A percentile compares a stretch with the other conserved stretches of the same genome.
Evolutionary conservation across 2,797 vertebrate genomes (phyloP).

Genomic region (Manis javanica): DNA sequence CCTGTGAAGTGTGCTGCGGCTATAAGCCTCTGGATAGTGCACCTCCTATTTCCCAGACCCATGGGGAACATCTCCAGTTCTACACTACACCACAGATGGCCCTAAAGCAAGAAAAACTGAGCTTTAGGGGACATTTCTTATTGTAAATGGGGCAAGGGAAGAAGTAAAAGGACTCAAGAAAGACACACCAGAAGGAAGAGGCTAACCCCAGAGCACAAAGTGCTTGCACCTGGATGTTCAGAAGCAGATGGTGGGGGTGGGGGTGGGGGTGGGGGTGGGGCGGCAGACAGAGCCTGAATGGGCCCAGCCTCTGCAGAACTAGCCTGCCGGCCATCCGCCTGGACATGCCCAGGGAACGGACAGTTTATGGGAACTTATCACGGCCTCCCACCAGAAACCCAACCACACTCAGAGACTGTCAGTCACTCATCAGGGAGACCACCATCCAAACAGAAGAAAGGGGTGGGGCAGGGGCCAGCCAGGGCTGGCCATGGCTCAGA

Average conservation of each 20-base stretch:
- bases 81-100: neutral
- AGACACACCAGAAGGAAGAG: conserved; percentile 19
- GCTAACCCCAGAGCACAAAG: neutral
- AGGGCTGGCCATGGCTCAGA: conserved; percentile 80
- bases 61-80: neutral
- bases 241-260: neutral
- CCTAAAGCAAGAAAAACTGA: conserved; percentile 4
- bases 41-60: neutral
- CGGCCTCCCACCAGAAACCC: conserved; percentile 77
- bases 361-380: conserved; percentile 74
- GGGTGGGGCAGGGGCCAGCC: conserved; percentile 67
- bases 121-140: neutral
- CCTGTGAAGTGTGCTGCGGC: neutral
- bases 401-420: conserved; percentile 81
- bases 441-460: conserved; percentile 80
- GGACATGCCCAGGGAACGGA: conserved; percentile 65
- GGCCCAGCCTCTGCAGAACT: neutral
- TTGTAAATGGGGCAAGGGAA: neutral
- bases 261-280: no score
- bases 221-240: neutral
- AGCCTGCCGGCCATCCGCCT: neutral
- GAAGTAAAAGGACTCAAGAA: neutral
- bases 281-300: neutral
- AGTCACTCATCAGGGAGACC: conserved; percentile 83
- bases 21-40: neutral